Base-by-base conservation (phyloP, 2,797 vertebrate genomes). In the Yasuhikotakia modesta region DNA sequence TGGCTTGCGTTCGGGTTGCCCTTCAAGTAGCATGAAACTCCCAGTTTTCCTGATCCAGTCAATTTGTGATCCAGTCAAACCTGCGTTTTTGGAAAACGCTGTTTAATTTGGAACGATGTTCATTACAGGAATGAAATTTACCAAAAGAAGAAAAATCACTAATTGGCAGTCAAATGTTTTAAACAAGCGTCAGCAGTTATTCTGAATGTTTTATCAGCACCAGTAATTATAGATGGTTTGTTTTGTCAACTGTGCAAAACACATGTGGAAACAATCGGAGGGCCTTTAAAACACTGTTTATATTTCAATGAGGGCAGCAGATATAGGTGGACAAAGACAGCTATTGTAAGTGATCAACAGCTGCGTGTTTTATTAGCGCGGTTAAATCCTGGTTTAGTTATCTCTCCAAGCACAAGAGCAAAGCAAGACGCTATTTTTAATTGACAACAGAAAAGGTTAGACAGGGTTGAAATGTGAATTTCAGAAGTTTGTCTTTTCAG, bases 261-360 rank as follows among this genome's bases (percentile, higher is more conserved):
- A 68, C 73, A 69, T 69, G 74, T 76, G 74, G 74, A 68, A 76
- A 35, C 74, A 10, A 60, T 76, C 11, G 19, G 8, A 76, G 12
- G 65, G 45, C 35, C 16, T 68, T 58, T 32, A 69, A 76, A 76
- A 76, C 22, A 45, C 3, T 24, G 2, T 69, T 65, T 69, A 68
- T 46, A 45, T 76, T 45, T 52, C 17, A 57, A 67, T 7, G 7
- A 57, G 73, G 50, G 13, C 24, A 64, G 66, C 65, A 76, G 74
- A 76, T 68, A 69, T 53, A 69, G n/a, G 43, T 76, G 65, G 69
- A 76, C 74, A 69, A 76, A 76, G 74, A 76, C 53, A 32, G 69
- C 53, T 61, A 32, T 76, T 76, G 74, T 69, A 43, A 30, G 12
- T 50, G 74, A 76, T 61, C 53, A 76, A 50, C 65, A 76, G 65